phyloP scores from a whole-genome alignment of 2,113 vertebrate genomes.

The Alligator sinensis region DNA sequence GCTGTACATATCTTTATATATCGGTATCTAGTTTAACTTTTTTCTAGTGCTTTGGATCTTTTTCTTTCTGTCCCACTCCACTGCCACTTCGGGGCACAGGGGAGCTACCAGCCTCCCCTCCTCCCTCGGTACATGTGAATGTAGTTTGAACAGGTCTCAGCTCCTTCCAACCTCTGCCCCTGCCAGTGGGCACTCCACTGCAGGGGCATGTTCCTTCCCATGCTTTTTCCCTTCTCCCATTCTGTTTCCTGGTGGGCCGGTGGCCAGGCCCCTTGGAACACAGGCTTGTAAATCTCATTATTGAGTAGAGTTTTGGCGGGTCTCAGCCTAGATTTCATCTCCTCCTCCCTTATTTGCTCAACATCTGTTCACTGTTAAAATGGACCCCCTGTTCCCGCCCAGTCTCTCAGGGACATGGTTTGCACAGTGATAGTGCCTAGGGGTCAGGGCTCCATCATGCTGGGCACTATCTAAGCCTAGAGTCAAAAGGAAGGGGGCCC shows the following conservation, averaged over 20 bases:
- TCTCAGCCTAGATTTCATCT: background rate
- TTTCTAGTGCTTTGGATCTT: background rate
- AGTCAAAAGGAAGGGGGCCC: background rate
- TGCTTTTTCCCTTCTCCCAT: background rate
- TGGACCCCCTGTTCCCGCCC: background rate
- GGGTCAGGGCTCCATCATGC: background rate
- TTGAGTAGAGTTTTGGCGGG: background rate
- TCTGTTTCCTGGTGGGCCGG: background rate
- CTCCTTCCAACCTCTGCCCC: background rate
- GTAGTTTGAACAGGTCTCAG: background rate
- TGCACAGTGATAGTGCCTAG: background rate
- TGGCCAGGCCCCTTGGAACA: background rate
- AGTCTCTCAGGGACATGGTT: no score
- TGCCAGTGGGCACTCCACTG: background rate
- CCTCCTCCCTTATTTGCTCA: no score
- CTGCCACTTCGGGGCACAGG: background rate
- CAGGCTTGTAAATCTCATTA: background rate
- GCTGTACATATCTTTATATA: slow-evolving; percentile 29
- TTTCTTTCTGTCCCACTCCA: background rate
- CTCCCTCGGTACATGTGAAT: background rate
- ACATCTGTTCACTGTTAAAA: background rate
- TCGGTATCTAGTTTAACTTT: background rate
- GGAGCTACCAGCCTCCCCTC: background rate
- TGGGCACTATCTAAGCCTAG: background rate
- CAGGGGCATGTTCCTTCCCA: background rate